A percentile compares a stretch with the other conserved stretches of the same genome.
phyloP scores from a whole-genome alignment of 2,797 vertebrate genomes.

The Acestrorhynchus altus region DNA sequence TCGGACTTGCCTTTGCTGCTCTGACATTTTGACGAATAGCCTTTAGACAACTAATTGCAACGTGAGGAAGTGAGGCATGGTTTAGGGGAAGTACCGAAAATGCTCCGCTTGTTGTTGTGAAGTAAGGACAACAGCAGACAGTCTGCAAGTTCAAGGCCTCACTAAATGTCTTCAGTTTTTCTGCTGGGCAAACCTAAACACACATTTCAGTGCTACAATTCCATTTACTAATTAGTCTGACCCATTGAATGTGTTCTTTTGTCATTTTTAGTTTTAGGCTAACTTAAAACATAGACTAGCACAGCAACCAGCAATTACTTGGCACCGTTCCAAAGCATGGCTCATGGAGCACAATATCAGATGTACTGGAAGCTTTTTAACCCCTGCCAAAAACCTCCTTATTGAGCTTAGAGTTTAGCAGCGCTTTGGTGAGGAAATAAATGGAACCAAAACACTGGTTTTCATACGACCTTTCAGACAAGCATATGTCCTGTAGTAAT shows the following conservation, averaged over 20 bases:
- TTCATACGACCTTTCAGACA: slow-evolving; percentile 31
- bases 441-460: slow-evolving; percentile 31
- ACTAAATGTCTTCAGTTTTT: neutral
- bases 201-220: neutral
- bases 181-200: neutral
- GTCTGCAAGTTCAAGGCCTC: slow-evolving; percentile 21
- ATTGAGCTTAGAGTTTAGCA: slow-evolving; percentile 31
- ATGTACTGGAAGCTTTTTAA: neutral
- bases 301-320: slow-evolving; percentile 31
- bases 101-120: slow-evolving; percentile 24
- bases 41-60: slow-evolving; percentile 75
- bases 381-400: neutral
- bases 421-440: slow-evolving; percentile 27
- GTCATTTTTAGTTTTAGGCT: neutral
- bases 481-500: slow-evolving; percentile 22
- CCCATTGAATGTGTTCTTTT: no score
- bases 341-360: slow-evolving; percentile 9
- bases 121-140: slow-evolving; percentile 30
- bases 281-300: slow-evolving; percentile 3
- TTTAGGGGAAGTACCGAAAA: slow-evolving; percentile 36
- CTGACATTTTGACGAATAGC: slow-evolving; percentile 74
- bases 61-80: slow-evolving; percentile 72
- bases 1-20: slow-evolving; percentile 62
- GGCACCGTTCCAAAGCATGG: slow-evolving; percentile 14
- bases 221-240: neutral